These are phyloP conservation scores for Melanotaenia parkinsoni DNA, from an alignment of 2,797 vertebrate species.

Conservation along the genomic window DNA sequence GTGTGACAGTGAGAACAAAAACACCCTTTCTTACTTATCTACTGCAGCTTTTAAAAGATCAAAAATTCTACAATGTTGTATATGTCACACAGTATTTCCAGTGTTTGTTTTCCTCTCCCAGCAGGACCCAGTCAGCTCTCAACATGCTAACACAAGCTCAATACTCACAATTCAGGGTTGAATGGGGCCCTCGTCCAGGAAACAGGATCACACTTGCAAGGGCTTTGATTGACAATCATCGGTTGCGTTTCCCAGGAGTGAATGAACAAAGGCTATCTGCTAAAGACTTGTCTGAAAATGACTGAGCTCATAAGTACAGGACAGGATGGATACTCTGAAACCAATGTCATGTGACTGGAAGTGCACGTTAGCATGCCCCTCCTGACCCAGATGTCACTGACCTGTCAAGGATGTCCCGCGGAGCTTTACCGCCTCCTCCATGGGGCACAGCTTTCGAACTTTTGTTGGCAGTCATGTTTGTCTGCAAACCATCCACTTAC, in stretches of 20 bases:
- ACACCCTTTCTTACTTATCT: background rate
- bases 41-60: conserved; percentile 5
- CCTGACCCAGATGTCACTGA: conserved; percentile 75
- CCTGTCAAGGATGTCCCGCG: conserved; percentile 90
- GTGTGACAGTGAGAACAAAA: background rate
- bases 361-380: conserved; percentile 11
- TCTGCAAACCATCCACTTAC: conserved; percentile 83
- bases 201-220: conserved; percentile 61
- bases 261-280: conserved; percentile 5
- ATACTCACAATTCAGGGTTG: conserved; percentile 52
- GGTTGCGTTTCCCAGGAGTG: conserved; percentile 38
- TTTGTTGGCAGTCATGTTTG: conserved; percentile 99
- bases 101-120: conserved; percentile 53
- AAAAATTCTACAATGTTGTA: conserved; percentile 22
- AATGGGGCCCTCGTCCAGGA: conserved; percentile 57
- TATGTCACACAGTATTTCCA: conserved; percentile 49
- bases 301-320: conserved; percentile 7
- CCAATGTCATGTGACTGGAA: conserved; percentile 11
- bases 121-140: conserved; percentile 61
- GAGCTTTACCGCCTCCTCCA: conserved; percentile 90
- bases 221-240: conserved; percentile 47
- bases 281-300: background rate
- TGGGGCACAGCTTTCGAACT: conserved; percentile 88
- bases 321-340: conserved; percentile 7
- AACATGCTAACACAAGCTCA: conserved; percentile 69